Base-by-base conservation (phyloP, 35 echinoderm and acorn worm species). In the Chiridota heheva region DNA sequence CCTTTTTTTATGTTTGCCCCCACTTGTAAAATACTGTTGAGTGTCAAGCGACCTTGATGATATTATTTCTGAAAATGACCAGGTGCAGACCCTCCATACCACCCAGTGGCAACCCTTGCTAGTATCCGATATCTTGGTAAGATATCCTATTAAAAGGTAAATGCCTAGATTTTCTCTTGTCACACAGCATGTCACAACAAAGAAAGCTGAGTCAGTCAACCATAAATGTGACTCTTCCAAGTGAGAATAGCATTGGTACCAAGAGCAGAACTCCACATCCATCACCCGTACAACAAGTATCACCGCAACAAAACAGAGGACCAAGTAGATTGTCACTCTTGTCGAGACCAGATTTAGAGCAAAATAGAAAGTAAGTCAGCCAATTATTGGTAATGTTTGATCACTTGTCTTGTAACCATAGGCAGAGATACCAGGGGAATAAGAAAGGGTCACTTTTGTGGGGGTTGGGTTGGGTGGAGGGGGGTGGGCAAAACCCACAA, bases 171-270 rank as follows among this genome's bases (percentile, higher is more conserved):
- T n/a, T n/a, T n/a, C n/a, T n/a, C n/a, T n/a, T n/a, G n/a, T n/a
- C n/a, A n/a, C n/a, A n/a, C n/a, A n/a, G n/a, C n/a, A n/a, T n/a
- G n/a, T n/a, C n/a, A n/a, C n/a, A n/a, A n/a, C 27, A 30, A 36
- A 49, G 81, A 66, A 87, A 40, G 40, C 36, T 45, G 2, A 91
- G 83, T 47, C 64, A 72, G 31, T 96, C 93, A 55, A 91, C 87
- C 6, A 73, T 96, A 22, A 91, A 96, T 73, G 93, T 96, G 17
- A 96, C 88, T 18, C 26, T 96, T 20, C 93, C 93, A 0, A 91
- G 88, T 66, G 75, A 87, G 38, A 82, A 91, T 44, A 78, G 70
- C 40, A 51, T 34, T 40, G 83, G 66, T 33, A 38, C 34, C 26
- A 31, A 16, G 12, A 48, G 74, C 13, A 40, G 16, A 16, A 24